Conservation (phyloP, 37 sponge, comb jelly and placozoan species). For the Hormiphora californensis region DNA sequence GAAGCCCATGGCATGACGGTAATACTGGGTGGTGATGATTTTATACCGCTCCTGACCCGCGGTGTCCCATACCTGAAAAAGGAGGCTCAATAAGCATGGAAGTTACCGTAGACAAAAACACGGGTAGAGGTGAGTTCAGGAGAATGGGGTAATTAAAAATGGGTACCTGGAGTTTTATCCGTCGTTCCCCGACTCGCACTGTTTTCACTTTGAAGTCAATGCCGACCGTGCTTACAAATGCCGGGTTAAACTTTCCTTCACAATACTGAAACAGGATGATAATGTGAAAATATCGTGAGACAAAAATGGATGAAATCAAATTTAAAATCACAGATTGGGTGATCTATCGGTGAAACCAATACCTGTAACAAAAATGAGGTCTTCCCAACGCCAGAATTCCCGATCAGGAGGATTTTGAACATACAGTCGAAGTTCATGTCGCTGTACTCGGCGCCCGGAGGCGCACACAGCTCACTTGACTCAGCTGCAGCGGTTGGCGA, state of each 20-base stretch:
- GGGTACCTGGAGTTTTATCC: constrained; percentile 49
- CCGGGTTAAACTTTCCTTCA: constrained; percentile 55
- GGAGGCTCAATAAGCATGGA: too few species aligned
- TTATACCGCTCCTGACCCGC: constrained; percentile 48
- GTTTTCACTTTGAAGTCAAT: constrained; percentile 55
- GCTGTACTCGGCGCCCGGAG: constrained; percentile 51
- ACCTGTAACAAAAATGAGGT: constrained; percentile 36
- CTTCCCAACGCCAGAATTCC: constrained; percentile 54
- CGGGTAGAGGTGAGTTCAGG: too few species aligned
- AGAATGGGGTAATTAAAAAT: too few species aligned
- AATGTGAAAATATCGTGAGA: background rate
- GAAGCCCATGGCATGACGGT: constrained; percentile 52
- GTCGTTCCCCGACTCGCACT: constrained; percentile 1
- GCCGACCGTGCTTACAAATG: constrained; percentile 53
- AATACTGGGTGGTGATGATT: constrained; percentile 45
- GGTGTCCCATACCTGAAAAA: too few species aligned
- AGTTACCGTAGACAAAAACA: too few species aligned
- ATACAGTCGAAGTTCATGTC: constrained; percentile 51
- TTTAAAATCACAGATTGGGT: background rate
- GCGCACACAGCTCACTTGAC: too few species aligned
- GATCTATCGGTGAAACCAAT: background rate
- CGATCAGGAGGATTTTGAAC: constrained; percentile 40
- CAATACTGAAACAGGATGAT: constrained; percentile 1
- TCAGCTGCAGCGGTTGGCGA: constrained; percentile 46
- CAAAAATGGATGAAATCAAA: background rate